Conservation (phyloP, 2,113 vertebrate genomes). For the Gobius niger region DNA sequence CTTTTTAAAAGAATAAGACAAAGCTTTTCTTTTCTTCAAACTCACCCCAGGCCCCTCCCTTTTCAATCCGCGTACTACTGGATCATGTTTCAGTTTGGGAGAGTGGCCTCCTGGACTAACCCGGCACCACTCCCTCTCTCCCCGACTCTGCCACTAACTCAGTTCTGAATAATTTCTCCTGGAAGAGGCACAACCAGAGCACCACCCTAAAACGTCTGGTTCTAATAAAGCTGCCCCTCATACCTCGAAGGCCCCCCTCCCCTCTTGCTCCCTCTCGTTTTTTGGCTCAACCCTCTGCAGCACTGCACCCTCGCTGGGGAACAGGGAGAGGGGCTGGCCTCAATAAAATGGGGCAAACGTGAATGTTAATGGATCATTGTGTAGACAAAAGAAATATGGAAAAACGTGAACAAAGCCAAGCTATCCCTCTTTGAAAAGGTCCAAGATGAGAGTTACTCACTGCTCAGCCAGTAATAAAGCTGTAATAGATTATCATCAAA, state of each 20-base stretch:
- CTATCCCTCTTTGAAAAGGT: conserved; percentile 7
- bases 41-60: conserved; percentile 55
- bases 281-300: conserved; percentile 8
- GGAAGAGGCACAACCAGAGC: conserved; percentile 45
- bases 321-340: conserved; percentile 58
- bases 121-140: conserved; percentile 50
- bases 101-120: conserved; percentile 64
- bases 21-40: conserved; percentile 41
- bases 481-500: background rate
- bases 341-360: conserved; percentile 49
- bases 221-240: conserved; percentile 76
- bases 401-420: conserved; percentile 26
- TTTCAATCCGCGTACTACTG: conserved; percentile 37
- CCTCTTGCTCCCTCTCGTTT: background rate
- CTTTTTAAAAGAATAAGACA: conserved; percentile 33
- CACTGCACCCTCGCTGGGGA: conserved; percentile 36
- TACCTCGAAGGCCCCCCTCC: conserved; percentile 41
- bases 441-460: background rate
- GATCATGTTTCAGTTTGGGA: conserved; percentile 72
- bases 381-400: conserved; percentile 33
- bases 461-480: background rate
- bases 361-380: conserved; percentile 52
- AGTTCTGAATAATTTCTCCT: conserved; percentile 46
- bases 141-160: conserved; percentile 12
- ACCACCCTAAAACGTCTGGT: conserved; percentile 77